These are phyloP conservation scores for Habrosyne pyritoides DNA, from an alignment of 2,888 invertebrate species.

Conservation along the genomic window DNA sequence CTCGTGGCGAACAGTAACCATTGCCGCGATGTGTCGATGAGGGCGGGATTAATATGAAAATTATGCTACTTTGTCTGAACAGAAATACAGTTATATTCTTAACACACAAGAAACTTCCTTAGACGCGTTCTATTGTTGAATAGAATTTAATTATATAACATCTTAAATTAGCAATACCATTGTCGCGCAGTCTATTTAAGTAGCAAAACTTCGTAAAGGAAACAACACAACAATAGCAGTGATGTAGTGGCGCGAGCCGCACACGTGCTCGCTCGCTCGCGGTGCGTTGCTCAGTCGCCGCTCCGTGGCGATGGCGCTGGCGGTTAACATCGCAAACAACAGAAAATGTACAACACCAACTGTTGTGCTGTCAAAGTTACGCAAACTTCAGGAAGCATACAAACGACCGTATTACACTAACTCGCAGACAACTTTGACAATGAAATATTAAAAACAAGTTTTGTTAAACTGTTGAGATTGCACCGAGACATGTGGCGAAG, in stretches of 20 bases:
- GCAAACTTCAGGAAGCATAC: neutral
- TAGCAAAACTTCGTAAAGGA: neutral
- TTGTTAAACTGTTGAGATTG: neutral
- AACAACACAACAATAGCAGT: neutral
- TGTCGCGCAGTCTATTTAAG: neutral
- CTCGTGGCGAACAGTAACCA: conserved; percentile 12
- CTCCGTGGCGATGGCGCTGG: neutral
- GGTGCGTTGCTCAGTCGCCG: neutral
- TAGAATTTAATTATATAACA: neutral
- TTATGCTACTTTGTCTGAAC: no score
- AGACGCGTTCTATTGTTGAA: neutral
- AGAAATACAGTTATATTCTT: neutral
- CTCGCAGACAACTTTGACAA: neutral
- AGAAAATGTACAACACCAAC: conserved; percentile 3
- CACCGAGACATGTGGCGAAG: neutral
- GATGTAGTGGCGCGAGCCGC: neutral
- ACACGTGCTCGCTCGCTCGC: neutral
- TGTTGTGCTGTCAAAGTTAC: neutral
- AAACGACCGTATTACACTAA: neutral
- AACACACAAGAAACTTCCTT: no score
- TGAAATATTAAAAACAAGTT: neutral
- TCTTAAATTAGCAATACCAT: neutral
- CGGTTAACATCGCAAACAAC: neutral
- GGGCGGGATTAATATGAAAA: neutral
- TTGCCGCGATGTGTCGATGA: neutral